Evolutionary conservation across 2,888 invertebrate genomes (phyloP).

Genomic region (Tipula lateralis): DNA sequence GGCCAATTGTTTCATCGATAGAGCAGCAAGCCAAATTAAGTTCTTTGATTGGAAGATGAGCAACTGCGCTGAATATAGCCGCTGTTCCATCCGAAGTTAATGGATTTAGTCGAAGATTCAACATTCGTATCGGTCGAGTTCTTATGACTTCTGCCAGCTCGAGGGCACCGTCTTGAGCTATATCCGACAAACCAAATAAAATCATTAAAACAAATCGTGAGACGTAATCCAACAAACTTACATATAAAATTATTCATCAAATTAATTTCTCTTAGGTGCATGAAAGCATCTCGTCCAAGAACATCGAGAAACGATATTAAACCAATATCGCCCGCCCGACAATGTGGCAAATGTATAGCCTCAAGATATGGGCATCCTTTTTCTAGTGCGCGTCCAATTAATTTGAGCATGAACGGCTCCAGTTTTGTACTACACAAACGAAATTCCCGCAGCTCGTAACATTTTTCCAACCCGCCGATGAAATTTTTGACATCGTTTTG

Average conservation of each 20-base stretch:
- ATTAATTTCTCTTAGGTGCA: slow-evolving; percentile 41
- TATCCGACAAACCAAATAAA: not conserved
- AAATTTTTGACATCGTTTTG: slow-evolving; percentile 42
- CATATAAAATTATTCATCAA: slow-evolving; percentile 47
- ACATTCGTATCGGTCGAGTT: slow-evolving; percentile 39
- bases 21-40: slow-evolving; percentile 44
- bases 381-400: slow-evolving; percentile 43
- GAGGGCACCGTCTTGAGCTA: slow-evolving; percentile 45
- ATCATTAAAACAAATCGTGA: not conserved
- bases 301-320: slow-evolving; percentile 43
- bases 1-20: slow-evolving; percentile 41
- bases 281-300: slow-evolving; percentile 44
- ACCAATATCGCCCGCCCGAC: slow-evolving; percentile 45
- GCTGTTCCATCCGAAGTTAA: slow-evolving; percentile 47
- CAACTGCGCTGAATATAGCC: slow-evolving; percentile 42
- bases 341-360: slow-evolving; percentile 42
- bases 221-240: slow-evolving; percentile 34
- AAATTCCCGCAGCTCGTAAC: slow-evolving; percentile 45
- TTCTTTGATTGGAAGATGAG: slow-evolving; percentile 40
- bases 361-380: slow-evolving; percentile 45
- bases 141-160: slow-evolving; percentile 41
- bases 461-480: slow-evolving; percentile 44
- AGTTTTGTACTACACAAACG: slow-evolving; percentile 47
- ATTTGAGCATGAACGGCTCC: slow-evolving; percentile 43
- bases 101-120: slow-evolving; percentile 46